These are phyloP conservation scores for Torymus auratus DNA, from an alignment of 2,888 invertebrate species.

Conservation along the genomic window DNA sequence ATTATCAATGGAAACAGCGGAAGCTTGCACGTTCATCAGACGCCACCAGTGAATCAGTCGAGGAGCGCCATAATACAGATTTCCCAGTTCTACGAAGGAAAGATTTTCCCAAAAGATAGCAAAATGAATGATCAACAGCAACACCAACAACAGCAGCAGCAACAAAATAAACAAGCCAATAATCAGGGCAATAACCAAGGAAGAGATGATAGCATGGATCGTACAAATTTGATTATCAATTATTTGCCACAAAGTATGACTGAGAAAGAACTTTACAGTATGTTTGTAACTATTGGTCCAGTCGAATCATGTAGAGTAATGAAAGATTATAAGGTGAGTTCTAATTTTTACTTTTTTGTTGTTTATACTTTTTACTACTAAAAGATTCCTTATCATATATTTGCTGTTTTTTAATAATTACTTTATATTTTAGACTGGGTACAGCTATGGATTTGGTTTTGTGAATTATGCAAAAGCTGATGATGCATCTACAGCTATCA, in stretches of 20 bases:
- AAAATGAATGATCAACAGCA: conserved; percentile 75
- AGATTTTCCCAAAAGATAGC: conserved; percentile 61
- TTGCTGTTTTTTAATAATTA: background rate
- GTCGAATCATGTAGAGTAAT: conserved; percentile 94
- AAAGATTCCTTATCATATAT: background rate
- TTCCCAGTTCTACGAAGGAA: conserved; percentile 54
- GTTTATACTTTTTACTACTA: background rate
- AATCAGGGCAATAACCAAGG: conserved; percentile 62
- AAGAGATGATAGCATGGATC: conserved; percentile 64
- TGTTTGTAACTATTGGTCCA: conserved; percentile 92
- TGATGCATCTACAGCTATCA: conserved; percentile 91
- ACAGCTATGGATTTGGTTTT: conserved; percentile 97
- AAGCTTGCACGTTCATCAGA: conserved; percentile 60
- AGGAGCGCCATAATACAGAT: conserved; percentile 57
- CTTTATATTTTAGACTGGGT: conserved; percentile 84
- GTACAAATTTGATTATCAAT: conserved; percentile 94
- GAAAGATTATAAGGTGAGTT: conserved; percentile 88
- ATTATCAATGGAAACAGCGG: conserved; percentile 73
- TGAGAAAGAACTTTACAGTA: conserved; percentile 91
- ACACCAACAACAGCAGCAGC: conserved; percentile 66
- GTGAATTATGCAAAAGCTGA: conserved; percentile 92
- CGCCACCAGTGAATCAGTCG: conserved; percentile 35
- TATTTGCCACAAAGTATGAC: conserved; percentile 96
- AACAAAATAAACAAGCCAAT: conserved; percentile 63
- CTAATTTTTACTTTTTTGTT: conserved; percentile 7